Percentiles rank a stretch among this genome's conserved stretches.
Conservation (phyloP, 2,888 invertebrate genomes). For the Erpobdella octoculata region DNA sequence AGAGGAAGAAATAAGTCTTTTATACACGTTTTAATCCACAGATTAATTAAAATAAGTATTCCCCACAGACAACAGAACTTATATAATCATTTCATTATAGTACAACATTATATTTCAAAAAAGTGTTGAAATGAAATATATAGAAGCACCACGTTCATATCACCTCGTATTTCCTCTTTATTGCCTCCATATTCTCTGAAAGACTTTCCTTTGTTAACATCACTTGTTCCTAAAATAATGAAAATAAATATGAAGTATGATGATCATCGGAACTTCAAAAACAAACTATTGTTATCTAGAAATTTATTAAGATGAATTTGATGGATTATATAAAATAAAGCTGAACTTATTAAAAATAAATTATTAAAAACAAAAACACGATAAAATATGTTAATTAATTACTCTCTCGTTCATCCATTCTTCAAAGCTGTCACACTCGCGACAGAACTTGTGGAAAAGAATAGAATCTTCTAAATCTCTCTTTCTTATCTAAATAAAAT, state of each 20-base stretch:
- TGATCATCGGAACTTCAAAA: too few species aligned
- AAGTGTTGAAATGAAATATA: too few species aligned
- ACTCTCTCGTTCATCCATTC: constrained; percentile 88
- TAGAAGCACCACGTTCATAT: too few species aligned
- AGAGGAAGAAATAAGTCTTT: background rate
- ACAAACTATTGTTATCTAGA: too few species aligned
- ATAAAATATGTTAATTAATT: constrained; percentile 16
- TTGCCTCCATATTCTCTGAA: constrained; percentile 79
- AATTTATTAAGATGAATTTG: background rate
- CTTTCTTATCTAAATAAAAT: constrained; percentile 66
- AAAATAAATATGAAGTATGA: too few species aligned
- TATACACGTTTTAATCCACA: background rate
- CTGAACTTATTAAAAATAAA: too few species aligned
- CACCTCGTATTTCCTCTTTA: constrained; percentile 88
- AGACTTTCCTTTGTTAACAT: constrained; percentile 74
- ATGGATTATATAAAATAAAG: background rate
- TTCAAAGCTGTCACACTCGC: constrained; percentile 94
- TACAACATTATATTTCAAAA: too few species aligned
- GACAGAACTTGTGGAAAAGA: constrained; percentile 81
- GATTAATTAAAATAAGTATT: background rate
- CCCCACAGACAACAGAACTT: too few species aligned
- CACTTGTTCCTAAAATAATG: constrained; percentile 59
- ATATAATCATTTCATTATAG: too few species aligned
- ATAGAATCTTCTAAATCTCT: constrained; percentile 83
- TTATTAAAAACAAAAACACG: too few species aligned